Base-by-base conservation (phyloP, 2,797 vertebrate species). In the Heliangelus exortis region DNA sequence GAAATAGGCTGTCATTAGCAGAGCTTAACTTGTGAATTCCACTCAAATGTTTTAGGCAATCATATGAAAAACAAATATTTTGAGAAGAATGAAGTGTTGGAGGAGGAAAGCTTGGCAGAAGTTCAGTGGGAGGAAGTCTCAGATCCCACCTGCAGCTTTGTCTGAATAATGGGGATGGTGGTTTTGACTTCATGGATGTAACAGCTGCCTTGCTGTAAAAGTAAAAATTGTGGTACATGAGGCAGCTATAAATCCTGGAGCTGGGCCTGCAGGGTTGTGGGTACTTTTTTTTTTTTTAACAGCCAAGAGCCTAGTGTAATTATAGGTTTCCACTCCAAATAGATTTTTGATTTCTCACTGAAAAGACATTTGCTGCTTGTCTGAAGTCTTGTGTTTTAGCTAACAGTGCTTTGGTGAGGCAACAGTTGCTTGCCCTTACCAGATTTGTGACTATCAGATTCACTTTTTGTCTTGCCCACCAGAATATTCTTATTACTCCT, bases 131-230 rank as follows among this genome's bases (percentile, higher is more conserved):
- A 68, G 71, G 71, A 83, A 77, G 59, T 34, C 76, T 87, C 4
- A 0, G 50, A 55, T 85, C 79, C 79, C 83, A 88, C 92, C 92
- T 94, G 94, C 79, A 47, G 73, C 50, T 87, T 76, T 83, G 69
- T 47, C 83, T 88, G 59, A 43, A 7, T 59, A 26, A 19, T 31
- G 28, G 9, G 65, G 39, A 14, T 3, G 14, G 15, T 69, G 91
- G 21, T 58, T 91, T 78, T 31, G 19, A 63, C 48, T 77, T 54
- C 28, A 3, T 26, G 33, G 54, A 19, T 4, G 3, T 45, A 41
- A 33, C 87, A 72, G 93, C 87, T 87, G 87, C 65, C 69, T 80
- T 43, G 36, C 59, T 84, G 51, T 22, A 23, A 63, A 62, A 84
- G 5, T 28, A 6, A 22, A 31, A 71, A 3, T 7, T n/a, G 41